Evolutionary conservation across 2,113 vertebrate species (phyloP).

Genomic region (Anoura caudifer): DNA sequence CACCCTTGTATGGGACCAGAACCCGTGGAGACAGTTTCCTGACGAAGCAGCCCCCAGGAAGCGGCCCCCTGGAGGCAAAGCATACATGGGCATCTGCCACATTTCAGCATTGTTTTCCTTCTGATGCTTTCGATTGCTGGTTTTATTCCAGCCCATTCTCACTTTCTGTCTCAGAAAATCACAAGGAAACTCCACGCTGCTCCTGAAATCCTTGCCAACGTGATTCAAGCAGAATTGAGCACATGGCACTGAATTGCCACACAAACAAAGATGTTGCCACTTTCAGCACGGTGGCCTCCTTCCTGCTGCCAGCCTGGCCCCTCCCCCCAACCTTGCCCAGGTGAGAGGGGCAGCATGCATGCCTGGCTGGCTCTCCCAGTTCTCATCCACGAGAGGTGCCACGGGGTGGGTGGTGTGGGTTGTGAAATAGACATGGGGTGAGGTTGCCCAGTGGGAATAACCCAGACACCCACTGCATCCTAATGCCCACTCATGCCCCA

Average conservation of each 20-base stretch:
- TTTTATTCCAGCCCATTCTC: slow-evolving; percentile 61
- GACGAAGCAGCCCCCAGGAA: background rate
- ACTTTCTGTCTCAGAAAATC: slow-evolving; percentile 66
- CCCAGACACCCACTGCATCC: background rate
- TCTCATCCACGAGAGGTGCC: background rate
- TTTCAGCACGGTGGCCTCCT: background rate
- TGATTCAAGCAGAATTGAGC: slow-evolving; percentile 32
- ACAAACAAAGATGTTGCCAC: background rate
- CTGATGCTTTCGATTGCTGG: background rate
- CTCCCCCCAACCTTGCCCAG: background rate
- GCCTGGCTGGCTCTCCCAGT: background rate
- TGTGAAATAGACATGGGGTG: background rate
- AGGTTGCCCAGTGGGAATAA: background rate
- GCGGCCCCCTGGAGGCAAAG: background rate
- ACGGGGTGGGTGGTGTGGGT: background rate
- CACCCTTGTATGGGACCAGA: background rate
- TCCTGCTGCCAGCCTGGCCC: background rate
- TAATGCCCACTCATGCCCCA: rapidly evolving
- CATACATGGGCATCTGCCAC: background rate
- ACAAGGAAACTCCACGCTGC: slow-evolving; percentile 49
- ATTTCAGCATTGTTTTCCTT: background rate
- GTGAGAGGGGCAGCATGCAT: background rate
- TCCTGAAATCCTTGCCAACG: slow-evolving; percentile 53
- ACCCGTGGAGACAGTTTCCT: rapidly evolving
- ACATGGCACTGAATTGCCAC: background rate